Percentiles rank a stretch among this genome's conserved stretches.
Conservation (phyloP, 2,888 invertebrate genomes). For the Hylaea fasciaria region DNA sequence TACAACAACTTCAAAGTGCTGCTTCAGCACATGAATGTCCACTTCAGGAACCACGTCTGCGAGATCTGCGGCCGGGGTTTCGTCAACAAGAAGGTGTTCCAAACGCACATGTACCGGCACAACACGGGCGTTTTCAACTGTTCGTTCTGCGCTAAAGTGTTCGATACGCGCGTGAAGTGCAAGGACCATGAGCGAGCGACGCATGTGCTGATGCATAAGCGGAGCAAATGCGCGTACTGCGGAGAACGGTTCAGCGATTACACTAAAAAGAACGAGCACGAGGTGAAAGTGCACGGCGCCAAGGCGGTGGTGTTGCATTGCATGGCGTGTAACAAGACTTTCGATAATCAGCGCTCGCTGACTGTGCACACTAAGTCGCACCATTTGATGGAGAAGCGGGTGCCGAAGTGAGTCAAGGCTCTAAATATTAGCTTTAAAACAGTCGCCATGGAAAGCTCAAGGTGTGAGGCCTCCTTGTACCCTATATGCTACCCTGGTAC, state of each 20-base stretch:
- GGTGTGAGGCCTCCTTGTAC: no score
- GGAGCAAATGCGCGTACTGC: slow-evolving; percentile 65
- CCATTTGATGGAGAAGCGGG: slow-evolving; percentile 59
- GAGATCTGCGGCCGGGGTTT: slow-evolving; percentile 77
- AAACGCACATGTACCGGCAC: slow-evolving; percentile 63
- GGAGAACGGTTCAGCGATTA: slow-evolving; percentile 70
- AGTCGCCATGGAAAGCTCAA: no score
- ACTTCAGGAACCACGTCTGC: slow-evolving; percentile 76
- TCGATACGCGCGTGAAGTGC: slow-evolving; percentile 56
- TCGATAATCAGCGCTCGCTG: slow-evolving; percentile 76
- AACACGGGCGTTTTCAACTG: slow-evolving; percentile 60
- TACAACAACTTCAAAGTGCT: slow-evolving; percentile 61
- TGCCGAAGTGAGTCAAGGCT: slow-evolving; percentile 13
- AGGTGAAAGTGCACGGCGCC: slow-evolving; percentile 66
- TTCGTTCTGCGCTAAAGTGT: slow-evolving; percentile 55
- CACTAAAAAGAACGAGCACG: slow-evolving; percentile 68
- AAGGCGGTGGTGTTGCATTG: slow-evolving; percentile 71
- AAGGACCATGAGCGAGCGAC: slow-evolving; percentile 58
- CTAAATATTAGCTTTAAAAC: not conserved
- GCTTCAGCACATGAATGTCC: slow-evolving; percentile 65
- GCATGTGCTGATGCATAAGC: slow-evolving; percentile 51
- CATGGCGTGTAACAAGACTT: slow-evolving; percentile 75
- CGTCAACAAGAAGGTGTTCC: slow-evolving; percentile 60
- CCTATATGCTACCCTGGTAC: no score
- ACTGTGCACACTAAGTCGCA: slow-evolving; percentile 72